phyloP scores from a whole-genome alignment of 2,888 invertebrate genomes.

The Ctena decussata region DNA sequence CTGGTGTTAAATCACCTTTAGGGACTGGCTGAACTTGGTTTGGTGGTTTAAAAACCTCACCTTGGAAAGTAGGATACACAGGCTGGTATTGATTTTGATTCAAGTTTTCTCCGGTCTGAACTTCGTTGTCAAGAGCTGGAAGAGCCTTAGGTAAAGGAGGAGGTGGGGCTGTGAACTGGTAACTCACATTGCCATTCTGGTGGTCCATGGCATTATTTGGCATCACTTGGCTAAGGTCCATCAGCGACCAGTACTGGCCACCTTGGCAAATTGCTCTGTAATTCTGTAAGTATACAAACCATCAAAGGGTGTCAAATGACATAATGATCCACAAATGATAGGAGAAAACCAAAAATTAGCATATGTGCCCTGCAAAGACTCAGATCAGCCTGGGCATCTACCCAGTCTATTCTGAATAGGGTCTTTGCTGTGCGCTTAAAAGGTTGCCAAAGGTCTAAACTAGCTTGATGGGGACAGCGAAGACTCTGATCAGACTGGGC shows the following conservation, averaged over 20 bases:
- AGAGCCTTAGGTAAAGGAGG: constrained; percentile 14
- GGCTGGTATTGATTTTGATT: not conserved
- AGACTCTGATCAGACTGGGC: too few relatives aligned
- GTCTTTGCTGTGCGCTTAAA: too few relatives aligned
- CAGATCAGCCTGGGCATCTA: too few relatives aligned
- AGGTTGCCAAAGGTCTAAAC: too few relatives aligned
- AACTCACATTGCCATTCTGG: constrained; percentile 44
- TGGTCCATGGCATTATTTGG: constrained; percentile 42
- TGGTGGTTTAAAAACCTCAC: not conserved
- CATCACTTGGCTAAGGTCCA: constrained; percentile 34
- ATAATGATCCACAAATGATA: too few relatives aligned
- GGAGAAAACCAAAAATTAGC: too few relatives aligned
- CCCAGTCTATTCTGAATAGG: too few relatives aligned
- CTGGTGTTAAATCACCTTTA: not conserved
- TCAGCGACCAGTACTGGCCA: constrained; percentile 33
- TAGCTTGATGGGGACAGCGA: too few relatives aligned
- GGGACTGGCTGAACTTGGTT: not conserved
- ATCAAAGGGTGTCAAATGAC: too few relatives aligned
- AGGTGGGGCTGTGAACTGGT: constrained; percentile 56
- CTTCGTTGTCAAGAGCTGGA: not conserved
- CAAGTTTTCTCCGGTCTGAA: not conserved
- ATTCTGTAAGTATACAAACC: constrained; percentile 41
- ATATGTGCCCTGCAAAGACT: too few relatives aligned
- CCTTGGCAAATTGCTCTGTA: constrained; percentile 49
- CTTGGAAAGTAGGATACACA: not conserved